phyloP scores from a whole-genome alignment of 2,888 invertebrate species.

The Tethea ocularis region DNA sequence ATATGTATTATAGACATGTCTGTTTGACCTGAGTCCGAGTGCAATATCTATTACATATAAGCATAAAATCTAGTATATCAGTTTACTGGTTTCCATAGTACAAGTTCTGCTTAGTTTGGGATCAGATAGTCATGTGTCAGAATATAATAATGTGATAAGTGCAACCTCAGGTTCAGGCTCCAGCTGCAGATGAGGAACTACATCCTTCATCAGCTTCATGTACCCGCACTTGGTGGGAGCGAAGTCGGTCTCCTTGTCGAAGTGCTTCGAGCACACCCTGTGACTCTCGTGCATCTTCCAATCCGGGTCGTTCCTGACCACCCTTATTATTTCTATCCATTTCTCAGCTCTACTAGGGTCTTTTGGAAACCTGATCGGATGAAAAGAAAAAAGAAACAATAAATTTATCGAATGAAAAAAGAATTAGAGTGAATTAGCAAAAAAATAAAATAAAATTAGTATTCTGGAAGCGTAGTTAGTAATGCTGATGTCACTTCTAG shows the following conservation, averaged over 20 bases:
- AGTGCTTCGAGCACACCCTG: slow-evolving; percentile 6
- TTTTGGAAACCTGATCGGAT: neutral
- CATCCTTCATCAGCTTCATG: slow-evolving; percentile 3
- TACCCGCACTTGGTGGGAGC: neutral
- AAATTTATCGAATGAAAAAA: too few species aligned
- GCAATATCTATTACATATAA: too few species aligned
- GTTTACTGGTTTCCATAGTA: too few species aligned
- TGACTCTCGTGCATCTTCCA: neutral
- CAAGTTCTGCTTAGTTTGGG: too few species aligned
- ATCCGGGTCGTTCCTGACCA: neutral
- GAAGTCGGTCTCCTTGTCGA: slow-evolving; percentile 2
- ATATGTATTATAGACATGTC: too few species aligned
- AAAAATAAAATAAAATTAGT: neutral
- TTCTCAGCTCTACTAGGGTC: neutral
- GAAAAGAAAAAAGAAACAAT: neutral
- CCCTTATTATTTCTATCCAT: neutral
- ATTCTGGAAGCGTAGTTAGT: neutral
- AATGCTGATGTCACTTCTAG: neutral
- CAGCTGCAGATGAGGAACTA: neutral
- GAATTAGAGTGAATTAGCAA: too few species aligned
- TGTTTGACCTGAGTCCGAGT: too few species aligned
- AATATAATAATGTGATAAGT: neutral
- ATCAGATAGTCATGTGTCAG: too few species aligned
- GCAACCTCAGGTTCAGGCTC: neutral
- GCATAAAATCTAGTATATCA: too few species aligned